Evolutionary conservation across 2,113 vertebrate genomes (phyloP).

Genomic region (Pterocles orientalis): DNA sequence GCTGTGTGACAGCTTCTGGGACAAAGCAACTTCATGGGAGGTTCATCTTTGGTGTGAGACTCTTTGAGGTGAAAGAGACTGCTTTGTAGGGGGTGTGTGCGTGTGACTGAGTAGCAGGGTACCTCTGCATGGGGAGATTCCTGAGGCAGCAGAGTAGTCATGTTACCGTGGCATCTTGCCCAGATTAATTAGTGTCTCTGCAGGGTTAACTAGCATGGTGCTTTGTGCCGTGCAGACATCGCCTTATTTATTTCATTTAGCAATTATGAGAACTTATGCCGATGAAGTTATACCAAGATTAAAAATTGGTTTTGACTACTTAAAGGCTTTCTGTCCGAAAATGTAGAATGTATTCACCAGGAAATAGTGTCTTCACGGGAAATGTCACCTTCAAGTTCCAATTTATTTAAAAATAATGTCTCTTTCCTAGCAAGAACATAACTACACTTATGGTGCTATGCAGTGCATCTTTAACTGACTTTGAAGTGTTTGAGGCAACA

Average conservation of each 20-base stretch:
- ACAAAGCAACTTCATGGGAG: not conserved
- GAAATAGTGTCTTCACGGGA: not conserved
- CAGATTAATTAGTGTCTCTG: conserved; percentile 11
- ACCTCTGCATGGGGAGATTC: not conserved
- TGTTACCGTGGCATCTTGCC: not conserved
- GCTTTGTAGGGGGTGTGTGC: too few species aligned
- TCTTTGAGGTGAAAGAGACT: not conserved
- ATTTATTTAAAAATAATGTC: not conserved
- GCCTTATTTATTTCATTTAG: not conserved
- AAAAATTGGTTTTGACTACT: not conserved
- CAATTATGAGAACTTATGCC: not conserved
- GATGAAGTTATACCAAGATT: not conserved
- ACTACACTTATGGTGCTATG: not conserved
- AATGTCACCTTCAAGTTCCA: not conserved
- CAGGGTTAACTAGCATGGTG: conserved; percentile 8
- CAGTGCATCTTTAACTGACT: not conserved
- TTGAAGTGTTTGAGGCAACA: not conserved
- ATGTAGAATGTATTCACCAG: not conserved
- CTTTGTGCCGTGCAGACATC: not conserved
- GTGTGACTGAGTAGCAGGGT: not conserved
- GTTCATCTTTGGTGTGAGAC: not conserved
- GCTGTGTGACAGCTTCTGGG: not conserved
- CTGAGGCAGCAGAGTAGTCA: not conserved
- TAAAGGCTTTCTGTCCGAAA: not conserved
- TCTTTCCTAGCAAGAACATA: not conserved